A percentile compares a stretch with the other conserved stretches of the same genome.
phyloP scores from a whole-genome alignment of 2,113 vertebrate species.

The Ifrita kowaldi region DNA sequence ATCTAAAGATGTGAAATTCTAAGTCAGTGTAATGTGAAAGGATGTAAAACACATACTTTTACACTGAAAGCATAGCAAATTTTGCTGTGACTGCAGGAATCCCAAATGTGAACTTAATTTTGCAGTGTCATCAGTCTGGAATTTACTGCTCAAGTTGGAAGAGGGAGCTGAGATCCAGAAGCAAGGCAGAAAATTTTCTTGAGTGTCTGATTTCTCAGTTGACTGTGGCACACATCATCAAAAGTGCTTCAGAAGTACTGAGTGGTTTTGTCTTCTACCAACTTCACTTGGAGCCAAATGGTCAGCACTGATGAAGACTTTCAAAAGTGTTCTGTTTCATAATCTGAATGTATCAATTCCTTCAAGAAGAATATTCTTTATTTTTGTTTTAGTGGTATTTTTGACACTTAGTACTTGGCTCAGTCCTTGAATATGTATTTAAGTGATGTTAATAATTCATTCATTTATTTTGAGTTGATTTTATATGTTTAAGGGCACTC shows the following conservation, averaged over 20 bases:
- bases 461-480: background rate
- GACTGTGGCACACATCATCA: background rate
- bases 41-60: background rate
- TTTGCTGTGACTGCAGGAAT: background rate
- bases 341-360: background rate
- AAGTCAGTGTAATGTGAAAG: background rate
- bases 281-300: background rate
- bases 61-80: background rate
- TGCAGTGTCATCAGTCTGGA: background rate
- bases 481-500: background rate
- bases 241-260: background rate
- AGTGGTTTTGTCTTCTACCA: background rate
- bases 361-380: background rate
- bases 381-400: background rate
- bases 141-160: background rate
- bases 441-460: background rate
- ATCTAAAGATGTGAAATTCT: background rate
- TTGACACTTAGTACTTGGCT: background rate
- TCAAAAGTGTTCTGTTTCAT: background rate
- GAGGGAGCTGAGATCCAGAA: background rate
- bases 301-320: background rate
- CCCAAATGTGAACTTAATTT: background rate
- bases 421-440: background rate
- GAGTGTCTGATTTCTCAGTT: background rate
- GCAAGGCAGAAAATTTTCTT: background rate